Percentiles rank a stretch among this genome's conserved stretches.
phyloP scores from a whole-genome alignment of 2,888 invertebrate species.

The Dryadula phaetusa region DNA sequence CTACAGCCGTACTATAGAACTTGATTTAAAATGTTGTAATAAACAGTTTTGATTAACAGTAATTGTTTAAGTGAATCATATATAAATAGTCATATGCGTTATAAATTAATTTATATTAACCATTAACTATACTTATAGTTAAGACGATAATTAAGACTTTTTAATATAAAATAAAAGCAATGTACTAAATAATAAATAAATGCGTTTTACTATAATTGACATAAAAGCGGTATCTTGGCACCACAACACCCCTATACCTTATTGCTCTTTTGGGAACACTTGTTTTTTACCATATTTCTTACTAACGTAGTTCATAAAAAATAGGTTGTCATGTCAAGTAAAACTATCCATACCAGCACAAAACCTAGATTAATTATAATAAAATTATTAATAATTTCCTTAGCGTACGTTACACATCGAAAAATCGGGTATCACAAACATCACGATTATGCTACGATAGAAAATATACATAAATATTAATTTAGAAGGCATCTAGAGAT shows the following conservation, averaged over 20 bases:
- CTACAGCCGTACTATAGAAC: background rate
- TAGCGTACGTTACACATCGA: constrained; percentile 43
- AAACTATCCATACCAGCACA: constrained; percentile 29
- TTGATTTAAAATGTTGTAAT: background rate
- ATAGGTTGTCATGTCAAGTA: constrained; percentile 36
- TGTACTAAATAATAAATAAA: constrained; percentile 1
- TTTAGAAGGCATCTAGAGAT: constrained; percentile 77
- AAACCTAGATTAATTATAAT: constrained; percentile 23
- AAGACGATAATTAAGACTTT: background rate
- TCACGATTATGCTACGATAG: constrained; percentile 57
- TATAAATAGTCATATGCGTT: no score
- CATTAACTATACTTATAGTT: background rate
- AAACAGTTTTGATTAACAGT: no score
- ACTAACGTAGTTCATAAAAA: background rate
- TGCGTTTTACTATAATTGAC: background rate
- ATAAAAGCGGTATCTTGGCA: background rate
- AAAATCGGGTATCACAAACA: constrained; percentile 65
- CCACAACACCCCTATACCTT: background rate
- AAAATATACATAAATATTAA: constrained; percentile 53
- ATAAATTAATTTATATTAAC: background rate
- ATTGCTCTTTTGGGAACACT: background rate
- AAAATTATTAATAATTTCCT: constrained; percentile 31
- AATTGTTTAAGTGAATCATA: no score
- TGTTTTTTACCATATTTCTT: no score
- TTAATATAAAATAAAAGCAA: background rate